Evolutionary conservation across 2,797 vertebrate species (phyloP).

Genomic region (Rousettus madagascariensis): DNA sequence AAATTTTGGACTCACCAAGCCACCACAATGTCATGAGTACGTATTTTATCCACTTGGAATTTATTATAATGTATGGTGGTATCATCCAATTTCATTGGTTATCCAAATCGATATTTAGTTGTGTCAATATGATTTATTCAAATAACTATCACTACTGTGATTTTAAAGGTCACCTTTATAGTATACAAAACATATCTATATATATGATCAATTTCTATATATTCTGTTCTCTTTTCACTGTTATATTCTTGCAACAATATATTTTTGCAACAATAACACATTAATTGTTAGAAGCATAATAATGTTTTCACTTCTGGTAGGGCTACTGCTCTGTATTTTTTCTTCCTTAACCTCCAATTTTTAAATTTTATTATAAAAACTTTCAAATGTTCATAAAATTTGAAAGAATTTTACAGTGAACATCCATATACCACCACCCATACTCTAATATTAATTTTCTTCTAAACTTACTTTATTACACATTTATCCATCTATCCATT

Average conservation of each 20-base stretch:
- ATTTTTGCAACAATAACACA: neutral
- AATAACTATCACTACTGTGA: slow-evolving; percentile 39
- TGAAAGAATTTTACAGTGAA: neutral
- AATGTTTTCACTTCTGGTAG: neutral
- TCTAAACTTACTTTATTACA: neutral
- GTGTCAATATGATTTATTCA: neutral
- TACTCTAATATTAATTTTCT: neutral
- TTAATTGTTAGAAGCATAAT: neutral
- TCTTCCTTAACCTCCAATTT: fast-evolving
- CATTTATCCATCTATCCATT: neutral
- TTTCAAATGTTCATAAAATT: neutral
- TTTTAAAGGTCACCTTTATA: slow-evolving; percentile 18
- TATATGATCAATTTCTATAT: neutral
- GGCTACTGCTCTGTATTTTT: neutral
- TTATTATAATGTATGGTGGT: neutral
- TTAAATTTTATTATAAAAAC: neutral
- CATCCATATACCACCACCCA: neutral
- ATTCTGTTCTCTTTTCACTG: neutral
- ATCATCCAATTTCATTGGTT: neutral
- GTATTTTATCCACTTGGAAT: neutral
- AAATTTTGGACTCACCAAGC: neutral
- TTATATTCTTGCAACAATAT: neutral
- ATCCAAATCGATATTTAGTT: neutral
- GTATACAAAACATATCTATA: neutral
- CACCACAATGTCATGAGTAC: neutral